phyloP scores from a whole-genome alignment of 1,140 invertebrate species.

The Achatina immaculata region DNA sequence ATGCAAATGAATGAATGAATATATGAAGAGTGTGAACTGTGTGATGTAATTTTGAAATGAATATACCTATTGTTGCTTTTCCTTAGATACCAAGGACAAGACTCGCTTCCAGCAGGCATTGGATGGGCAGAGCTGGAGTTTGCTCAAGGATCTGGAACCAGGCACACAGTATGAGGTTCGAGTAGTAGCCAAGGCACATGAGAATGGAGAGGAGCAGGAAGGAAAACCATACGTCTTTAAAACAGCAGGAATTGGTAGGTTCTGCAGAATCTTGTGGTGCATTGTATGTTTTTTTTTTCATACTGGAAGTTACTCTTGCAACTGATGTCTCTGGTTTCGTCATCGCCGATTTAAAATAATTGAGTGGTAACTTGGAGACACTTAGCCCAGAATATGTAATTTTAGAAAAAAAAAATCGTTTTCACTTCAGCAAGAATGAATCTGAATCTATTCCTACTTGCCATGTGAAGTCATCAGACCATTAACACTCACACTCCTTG shows the following conservation, averaged over 20 bases:
- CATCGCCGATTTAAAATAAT: too few species aligned
- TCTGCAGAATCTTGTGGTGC: neutral
- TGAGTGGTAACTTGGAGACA: too few species aligned
- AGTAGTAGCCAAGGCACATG: constrained; percentile 88
- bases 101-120: constrained; percentile 27
- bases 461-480: too few species aligned
- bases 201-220: constrained; percentile 35
- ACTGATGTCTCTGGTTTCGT: too few species aligned
- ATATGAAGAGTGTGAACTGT: too few species aligned
- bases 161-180: constrained; percentile 88
- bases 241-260: constrained; percentile 46
- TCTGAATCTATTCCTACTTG: too few species aligned
- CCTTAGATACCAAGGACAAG: constrained; percentile 42
- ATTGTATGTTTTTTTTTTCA: neutral
- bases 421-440: too few species aligned
- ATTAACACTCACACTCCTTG: too few species aligned
- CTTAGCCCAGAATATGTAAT: too few species aligned
- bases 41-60: too few species aligned
- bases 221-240: constrained; percentile 45
- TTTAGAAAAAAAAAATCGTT: too few species aligned
- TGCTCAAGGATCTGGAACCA: constrained; percentile 85
- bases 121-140: constrained; percentile 45
- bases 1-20: too few species aligned
- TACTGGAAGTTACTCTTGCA: neutral
- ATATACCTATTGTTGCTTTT: neutral